Conservation (phyloP, 1,140 invertebrate species). For the Muscidifurax raptorellus region DNA sequence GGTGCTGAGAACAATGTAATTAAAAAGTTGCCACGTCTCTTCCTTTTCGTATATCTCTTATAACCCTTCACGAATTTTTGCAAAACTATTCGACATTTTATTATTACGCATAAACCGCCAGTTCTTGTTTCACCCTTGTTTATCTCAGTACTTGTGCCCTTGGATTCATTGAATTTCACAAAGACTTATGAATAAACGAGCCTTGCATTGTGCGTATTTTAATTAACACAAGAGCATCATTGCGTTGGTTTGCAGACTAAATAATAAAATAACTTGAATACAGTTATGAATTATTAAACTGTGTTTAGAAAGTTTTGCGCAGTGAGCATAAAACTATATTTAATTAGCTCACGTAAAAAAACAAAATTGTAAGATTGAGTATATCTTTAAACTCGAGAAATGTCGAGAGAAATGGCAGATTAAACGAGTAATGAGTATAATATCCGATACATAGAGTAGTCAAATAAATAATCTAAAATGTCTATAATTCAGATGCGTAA, state of each 20-base stretch:
- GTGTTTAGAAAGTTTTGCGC: too few relatives aligned
- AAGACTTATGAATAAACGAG: neutral
- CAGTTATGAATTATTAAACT: neutral
- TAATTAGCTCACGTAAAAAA: too few relatives aligned
- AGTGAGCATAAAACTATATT: too few relatives aligned
- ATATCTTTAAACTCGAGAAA: too few relatives aligned
- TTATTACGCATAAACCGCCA: constrained; percentile 18
- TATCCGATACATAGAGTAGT: too few relatives aligned
- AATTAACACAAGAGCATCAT: constrained; percentile 5
- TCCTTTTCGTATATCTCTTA: constrained; percentile 44
- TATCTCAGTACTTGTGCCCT: neutral
- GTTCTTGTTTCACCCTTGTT: constrained; percentile 26
- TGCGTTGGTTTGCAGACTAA: neutral
- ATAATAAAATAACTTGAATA: neutral
- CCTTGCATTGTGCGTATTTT: neutral
- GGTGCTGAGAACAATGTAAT: constrained; percentile 74
- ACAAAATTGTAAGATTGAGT: too few relatives aligned
- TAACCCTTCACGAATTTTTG: constrained; percentile 35
- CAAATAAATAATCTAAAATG: too few relatives aligned
- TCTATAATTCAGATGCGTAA: too few relatives aligned
- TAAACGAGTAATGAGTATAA: too few relatives aligned
- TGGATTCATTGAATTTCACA: neutral
- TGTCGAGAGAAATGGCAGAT: too few relatives aligned
- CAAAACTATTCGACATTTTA: constrained; percentile 29
- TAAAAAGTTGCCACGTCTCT: constrained; percentile 59